Evolutionary conservation across 2,888 invertebrate genomes (phyloP).

Genomic region (Tetranychus truncatus): DNA sequence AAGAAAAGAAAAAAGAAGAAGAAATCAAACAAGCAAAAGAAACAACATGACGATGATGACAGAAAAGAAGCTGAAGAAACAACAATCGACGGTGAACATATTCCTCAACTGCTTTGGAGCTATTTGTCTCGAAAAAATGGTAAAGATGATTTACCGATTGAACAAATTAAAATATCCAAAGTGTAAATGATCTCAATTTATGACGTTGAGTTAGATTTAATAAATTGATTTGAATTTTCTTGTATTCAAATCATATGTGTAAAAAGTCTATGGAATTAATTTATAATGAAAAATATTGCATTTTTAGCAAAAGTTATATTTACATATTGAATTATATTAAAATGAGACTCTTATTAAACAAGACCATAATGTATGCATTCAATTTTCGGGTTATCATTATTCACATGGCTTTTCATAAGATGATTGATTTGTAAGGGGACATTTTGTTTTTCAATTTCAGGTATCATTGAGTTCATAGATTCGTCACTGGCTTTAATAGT

Average conservation of each 20-base stretch:
- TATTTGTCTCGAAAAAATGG: neutral
- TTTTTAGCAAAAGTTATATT: neutral
- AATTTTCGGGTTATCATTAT: conserved; percentile 12
- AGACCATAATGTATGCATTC: conserved; percentile 17
- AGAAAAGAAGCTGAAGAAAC: neutral
- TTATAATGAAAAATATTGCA: neutral
- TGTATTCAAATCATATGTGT: too few relatives aligned
- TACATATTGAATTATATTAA: neutral
- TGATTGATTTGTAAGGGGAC: neutral
- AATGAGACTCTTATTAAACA: neutral
- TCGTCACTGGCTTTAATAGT: too few relatives aligned
- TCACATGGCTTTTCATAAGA: neutral
- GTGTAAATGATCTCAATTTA: neutral
- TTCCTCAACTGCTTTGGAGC: neutral
- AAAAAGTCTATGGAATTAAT: neutral
- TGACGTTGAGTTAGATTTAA: neutral
- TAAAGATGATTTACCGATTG: neutral
- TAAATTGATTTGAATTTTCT: neutral
- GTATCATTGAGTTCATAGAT: too few relatives aligned
- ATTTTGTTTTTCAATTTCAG: neutral
- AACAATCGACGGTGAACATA: neutral
- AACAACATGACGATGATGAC: neutral
- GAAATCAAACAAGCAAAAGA: neutral
- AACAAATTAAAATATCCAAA: neutral
- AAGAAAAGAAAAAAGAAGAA: neutral